Evolutionary conservation across 2,888 invertebrate species (phyloP).

Genomic region (Amblyteles armatorius): DNA sequence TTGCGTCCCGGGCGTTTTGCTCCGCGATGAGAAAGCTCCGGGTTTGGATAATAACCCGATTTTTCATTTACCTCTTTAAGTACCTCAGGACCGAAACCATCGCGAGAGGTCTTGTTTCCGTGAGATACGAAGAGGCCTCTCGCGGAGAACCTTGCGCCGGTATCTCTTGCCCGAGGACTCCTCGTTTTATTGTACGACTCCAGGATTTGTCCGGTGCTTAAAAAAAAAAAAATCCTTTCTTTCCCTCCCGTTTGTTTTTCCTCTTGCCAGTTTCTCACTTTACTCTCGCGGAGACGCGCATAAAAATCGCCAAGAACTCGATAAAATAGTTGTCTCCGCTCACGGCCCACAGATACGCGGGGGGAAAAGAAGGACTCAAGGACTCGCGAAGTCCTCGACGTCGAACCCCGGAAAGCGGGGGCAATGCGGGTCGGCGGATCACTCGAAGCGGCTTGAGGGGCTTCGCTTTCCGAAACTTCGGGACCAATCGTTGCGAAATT

Average conservation of each 20-base stretch:
- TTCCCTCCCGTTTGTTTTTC: conserved; percentile 5
- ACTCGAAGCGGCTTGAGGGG: neutral
- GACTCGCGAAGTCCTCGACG: neutral
- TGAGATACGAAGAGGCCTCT: conserved; percentile 60
- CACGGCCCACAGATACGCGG: neutral
- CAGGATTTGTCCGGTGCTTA: conserved; percentile 33
- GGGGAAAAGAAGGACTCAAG: conserved; percentile 2
- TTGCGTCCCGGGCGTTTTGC: conserved; percentile 28
- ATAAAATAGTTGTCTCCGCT: conserved; percentile 43
- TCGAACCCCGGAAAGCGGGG: conserved; percentile 73
- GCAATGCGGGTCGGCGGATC: neutral
- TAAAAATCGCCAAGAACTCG: conserved; percentile 23
- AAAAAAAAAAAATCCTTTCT: conserved; percentile 32
- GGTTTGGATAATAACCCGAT: conserved; percentile 67
- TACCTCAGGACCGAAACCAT: conserved; percentile 42
- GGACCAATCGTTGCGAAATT: neutral
- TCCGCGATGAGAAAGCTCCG: conserved; percentile 58
- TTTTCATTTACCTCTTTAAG: conserved; percentile 61
- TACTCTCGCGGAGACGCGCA: conserved; percentile 4
- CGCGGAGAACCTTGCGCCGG: conserved; percentile 29
- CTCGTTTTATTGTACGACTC: conserved; percentile 46
- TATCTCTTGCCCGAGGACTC: conserved; percentile 40
- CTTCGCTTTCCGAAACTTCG: neutral
- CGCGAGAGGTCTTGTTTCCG: conserved; percentile 49
- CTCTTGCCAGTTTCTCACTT: conserved; percentile 36